phyloP scores from a whole-genome alignment of 1,140 invertebrate genomes.

The Pogonus chalceus region DNA sequence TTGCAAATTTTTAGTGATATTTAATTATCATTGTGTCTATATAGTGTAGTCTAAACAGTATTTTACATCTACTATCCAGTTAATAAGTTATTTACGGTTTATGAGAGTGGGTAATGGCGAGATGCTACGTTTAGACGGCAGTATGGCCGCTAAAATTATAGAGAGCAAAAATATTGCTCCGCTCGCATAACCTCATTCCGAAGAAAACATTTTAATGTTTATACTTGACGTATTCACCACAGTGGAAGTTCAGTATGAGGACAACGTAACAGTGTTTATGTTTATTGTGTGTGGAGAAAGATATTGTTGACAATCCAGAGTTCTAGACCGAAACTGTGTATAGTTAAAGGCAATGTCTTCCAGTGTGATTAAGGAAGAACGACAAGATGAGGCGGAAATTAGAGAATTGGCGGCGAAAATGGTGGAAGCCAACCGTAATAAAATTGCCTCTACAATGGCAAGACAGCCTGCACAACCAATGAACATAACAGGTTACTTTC shows the following conservation, averaged over 20 bases:
- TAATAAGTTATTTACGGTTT: neutral
- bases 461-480: constrained; percentile 30
- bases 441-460: constrained; percentile 44
- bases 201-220: neutral
- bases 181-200: constrained; percentile 11
- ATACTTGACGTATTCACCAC: neutral
- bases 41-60: neutral
- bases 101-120: neutral
- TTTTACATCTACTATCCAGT: neutral
- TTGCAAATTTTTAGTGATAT: neutral
- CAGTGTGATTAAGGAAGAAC: constrained; percentile 59
- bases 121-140: constrained; percentile 29
- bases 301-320: neutral
- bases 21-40: constrained; percentile 10
- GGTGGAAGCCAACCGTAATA: constrained; percentile 73
- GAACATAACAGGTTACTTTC: constrained; percentile 11
- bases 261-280: neutral
- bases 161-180: constrained; percentile 4
- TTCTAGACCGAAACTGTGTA: constrained; percentile 2
- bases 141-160: constrained; percentile 24
- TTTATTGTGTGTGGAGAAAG: constrained; percentile 7
- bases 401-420: constrained; percentile 73
- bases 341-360: constrained; percentile 24
- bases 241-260: constrained; percentile 11
- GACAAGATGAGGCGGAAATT: constrained; percentile 77